phyloP scores from a whole-genome alignment of 2,888 invertebrate species.

The Epinotia demarniana region DNA sequence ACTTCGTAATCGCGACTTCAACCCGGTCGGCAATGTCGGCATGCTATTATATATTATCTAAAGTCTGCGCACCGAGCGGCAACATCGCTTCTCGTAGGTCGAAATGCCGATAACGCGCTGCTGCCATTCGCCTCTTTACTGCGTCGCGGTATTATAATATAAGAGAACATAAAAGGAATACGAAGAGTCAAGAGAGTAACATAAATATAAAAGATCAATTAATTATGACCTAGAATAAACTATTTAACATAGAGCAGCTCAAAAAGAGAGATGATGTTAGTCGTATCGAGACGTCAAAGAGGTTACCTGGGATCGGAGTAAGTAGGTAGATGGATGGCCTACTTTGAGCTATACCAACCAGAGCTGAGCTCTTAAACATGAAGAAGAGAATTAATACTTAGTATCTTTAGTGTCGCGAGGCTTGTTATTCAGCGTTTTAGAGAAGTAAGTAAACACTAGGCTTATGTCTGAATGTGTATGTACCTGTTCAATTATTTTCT shows the following conservation, averaged over 20 bases:
- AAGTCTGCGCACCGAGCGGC: conserved; percentile 37
- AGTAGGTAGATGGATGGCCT: no score
- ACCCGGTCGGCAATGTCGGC: conserved; percentile 17
- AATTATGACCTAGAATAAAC: no score
- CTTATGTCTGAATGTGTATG: no score
- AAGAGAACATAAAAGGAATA: neutral
- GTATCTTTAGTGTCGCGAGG: neutral
- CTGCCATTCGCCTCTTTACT: conserved; percentile 50
- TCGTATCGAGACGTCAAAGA: no score
- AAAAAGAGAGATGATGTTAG: no score
- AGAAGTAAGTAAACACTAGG: neutral
- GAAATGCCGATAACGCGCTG: conserved; percentile 50
- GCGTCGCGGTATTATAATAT: conserved; percentile 18
- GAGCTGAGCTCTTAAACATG: no score
- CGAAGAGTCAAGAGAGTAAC: neutral
- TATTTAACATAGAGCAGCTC: no score
- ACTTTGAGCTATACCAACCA: neutral
- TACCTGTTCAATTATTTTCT: neutral
- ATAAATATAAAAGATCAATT: no score
- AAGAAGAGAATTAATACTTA: neutral
- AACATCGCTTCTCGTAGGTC: conserved; percentile 35
- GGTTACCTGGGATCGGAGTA: no score
- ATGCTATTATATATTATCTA: conserved; percentile 44
- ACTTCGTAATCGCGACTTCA: conserved; percentile 34
- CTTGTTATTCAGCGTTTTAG: neutral